A percentile compares a stretch with the other conserved stretches of the same genome.
Evolutionary conservation across 2,888 invertebrate genomes (phyloP).

Genomic region (Tinea pellionella): DNA sequence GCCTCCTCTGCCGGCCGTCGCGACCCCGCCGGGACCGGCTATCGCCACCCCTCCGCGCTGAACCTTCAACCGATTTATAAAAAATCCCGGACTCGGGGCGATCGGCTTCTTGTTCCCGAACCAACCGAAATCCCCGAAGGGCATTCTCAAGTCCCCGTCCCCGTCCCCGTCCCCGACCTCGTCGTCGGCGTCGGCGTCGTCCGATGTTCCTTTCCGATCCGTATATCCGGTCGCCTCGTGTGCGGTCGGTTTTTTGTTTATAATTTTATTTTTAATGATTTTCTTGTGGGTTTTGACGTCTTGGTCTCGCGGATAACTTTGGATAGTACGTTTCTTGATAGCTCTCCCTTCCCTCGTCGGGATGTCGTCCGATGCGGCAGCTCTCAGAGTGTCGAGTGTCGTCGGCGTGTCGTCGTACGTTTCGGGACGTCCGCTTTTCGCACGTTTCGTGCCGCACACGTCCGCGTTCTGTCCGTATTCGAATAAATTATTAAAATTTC

Average conservation of each 20-base stretch:
- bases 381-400: neutral
- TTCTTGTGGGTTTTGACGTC: conserved; percentile 34
- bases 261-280: conserved; percentile 22
- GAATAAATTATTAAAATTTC: conserved; percentile 64
- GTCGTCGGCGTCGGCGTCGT: too few relatives aligned
- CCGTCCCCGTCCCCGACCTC: too few relatives aligned
- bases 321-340: conserved; percentile 42
- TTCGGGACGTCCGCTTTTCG: neutral
- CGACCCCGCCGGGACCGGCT: conserved; percentile 84
- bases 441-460: conserved; percentile 46
- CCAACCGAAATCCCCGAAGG: conserved; percentile 33
- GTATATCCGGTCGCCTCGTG: conserved; percentile 18
- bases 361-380: conserved; percentile 5
- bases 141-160: conserved; percentile 37
- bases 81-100: conserved; percentile 71
- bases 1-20: conserved; percentile 82
- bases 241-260: conserved; percentile 2
- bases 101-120: conserved; percentile 42
- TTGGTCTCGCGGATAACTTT: conserved; percentile 27
- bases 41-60: conserved; percentile 82
- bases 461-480: conserved; percentile 71
- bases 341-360: conserved; percentile 26
- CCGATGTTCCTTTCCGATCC: conserved; percentile 30
- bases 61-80: conserved; percentile 77
- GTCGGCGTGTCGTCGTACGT: neutral